Percentiles rank a stretch among this genome's conserved stretches.
phyloP scores from a whole-genome alignment of 2,888 invertebrate genomes.

The Caenorhabditis sinica region DNA sequence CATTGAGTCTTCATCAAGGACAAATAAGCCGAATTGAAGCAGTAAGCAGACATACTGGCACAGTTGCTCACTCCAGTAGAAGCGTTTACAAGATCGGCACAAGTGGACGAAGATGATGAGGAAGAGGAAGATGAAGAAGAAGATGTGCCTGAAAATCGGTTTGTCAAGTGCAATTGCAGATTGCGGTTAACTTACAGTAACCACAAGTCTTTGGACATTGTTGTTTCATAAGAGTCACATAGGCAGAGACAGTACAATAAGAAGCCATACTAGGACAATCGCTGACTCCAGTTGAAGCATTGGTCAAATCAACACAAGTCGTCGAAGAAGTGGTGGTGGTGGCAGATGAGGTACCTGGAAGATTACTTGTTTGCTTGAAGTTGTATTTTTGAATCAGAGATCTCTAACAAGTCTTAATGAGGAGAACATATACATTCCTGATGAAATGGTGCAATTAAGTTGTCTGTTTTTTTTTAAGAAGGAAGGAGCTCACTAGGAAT shows the following conservation, averaged over 20 bases:
- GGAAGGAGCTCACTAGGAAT: too few relatives aligned
- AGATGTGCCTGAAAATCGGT: constrained; percentile 19
- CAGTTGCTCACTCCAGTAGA: constrained; percentile 53
- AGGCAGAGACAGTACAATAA: constrained; percentile 49
- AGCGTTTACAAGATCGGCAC: constrained; percentile 41
- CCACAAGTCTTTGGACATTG: constrained; percentile 48
- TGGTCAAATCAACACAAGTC: constrained; percentile 27
- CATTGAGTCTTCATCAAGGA: constrained; percentile 57
- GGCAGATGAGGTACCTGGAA: constrained; percentile 33
- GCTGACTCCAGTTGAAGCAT: constrained; percentile 40
- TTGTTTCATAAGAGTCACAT: constrained; percentile 43
- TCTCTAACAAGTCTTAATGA: too few relatives aligned
- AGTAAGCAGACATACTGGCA: constrained; percentile 50
- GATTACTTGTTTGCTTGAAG: neutral
- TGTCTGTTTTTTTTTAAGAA: too few relatives aligned
- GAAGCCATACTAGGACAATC: constrained; percentile 43
- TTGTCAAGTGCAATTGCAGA: neutral
- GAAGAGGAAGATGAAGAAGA: constrained; percentile 12
- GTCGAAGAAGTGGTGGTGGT: constrained; percentile 26
- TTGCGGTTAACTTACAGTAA: constrained; percentile 22
- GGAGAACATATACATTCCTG: too few relatives aligned
- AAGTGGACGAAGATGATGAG: constrained; percentile 19
- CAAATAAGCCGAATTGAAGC: constrained; percentile 54
- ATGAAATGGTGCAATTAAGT: too few relatives aligned
- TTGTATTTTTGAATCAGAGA: neutral